Conservation (phyloP, 2,113 vertebrate species). For the Sakesphorus luctuosus region DNA sequence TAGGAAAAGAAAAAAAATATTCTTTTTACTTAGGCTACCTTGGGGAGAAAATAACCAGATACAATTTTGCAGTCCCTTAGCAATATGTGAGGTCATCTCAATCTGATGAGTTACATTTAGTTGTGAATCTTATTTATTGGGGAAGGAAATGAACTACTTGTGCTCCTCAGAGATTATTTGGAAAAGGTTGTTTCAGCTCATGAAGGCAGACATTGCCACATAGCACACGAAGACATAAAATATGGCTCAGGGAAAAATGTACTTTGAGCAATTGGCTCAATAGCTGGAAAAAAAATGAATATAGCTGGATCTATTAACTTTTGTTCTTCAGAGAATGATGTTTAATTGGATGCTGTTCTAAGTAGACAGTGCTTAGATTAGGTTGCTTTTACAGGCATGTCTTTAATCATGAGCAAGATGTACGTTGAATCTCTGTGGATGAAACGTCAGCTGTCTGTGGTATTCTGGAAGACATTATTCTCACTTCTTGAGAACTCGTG, state of each 20-base stretch:
- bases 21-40: background rate
- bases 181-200: conserved; percentile 47
- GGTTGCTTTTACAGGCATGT: conserved; percentile 44
- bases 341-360: conserved; percentile 65
- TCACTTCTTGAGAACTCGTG: conserved; percentile 9
- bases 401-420: conserved; percentile 60
- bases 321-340: conserved; percentile 42
- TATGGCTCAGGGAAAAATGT: conserved; percentile 43
- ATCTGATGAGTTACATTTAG: background rate
- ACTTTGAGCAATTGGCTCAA: conserved; percentile 53
- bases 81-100: background rate
- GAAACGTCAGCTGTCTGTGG: conserved; percentile 38
- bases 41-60: background rate
- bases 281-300: conserved; percentile 59
- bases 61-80: background rate
- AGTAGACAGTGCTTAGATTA: conserved; percentile 56
- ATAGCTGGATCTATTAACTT: conserved; percentile 47
- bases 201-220: conserved; percentile 39
- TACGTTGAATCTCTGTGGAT: conserved; percentile 48
- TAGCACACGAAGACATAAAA: conserved; percentile 54
- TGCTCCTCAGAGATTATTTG: conserved; percentile 13
- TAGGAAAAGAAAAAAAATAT: background rate
- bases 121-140: background rate
- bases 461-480: conserved; percentile 52
- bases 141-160: conserved; percentile 7